Percentiles rank a stretch among this genome's conserved stretches.
Conservation (phyloP, 2,888 invertebrate genomes). For the Eupithecia exiguata region DNA sequence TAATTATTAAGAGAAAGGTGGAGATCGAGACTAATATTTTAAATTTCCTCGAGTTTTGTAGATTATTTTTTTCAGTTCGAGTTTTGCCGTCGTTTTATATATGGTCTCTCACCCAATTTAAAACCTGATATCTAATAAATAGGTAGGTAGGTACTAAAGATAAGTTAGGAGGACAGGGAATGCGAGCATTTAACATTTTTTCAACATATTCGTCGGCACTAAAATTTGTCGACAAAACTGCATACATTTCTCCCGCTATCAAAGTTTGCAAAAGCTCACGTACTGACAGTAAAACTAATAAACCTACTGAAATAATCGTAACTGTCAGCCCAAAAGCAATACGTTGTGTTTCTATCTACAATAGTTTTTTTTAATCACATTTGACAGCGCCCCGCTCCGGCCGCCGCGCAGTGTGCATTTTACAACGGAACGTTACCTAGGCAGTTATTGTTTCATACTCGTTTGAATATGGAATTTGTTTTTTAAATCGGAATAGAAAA, state of each 20-base stretch:
- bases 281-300: not conserved
- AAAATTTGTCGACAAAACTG: not conserved
- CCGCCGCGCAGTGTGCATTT: not conserved
- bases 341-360: conserved; percentile 1
- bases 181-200: too few relatives aligned
- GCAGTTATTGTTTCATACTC: not conserved
- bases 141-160: too few relatives aligned
- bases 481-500: not conserved
- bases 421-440: conserved; percentile 2
- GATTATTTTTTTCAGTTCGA: too few relatives aligned
- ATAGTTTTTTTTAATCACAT: not conserved
- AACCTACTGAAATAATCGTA: conserved; percentile 1
- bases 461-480: not conserved
- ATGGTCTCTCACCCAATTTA: too few relatives aligned
- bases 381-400: not conserved
- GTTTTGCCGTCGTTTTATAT: too few relatives aligned
- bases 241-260: not conserved
- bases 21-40: too few relatives aligned
- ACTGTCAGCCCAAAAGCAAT: not conserved
- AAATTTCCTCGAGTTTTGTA: too few relatives aligned
- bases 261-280: not conserved
- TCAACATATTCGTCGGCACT: too few relatives aligned
- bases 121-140: too few relatives aligned
- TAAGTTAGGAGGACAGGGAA: too few relatives aligned
- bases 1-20: too few relatives aligned